Percentiles rank a stretch among this genome's conserved stretches.
Conservation (phyloP, 2,113 vertebrate genomes). For the Toxostoma redivivum region DNA sequence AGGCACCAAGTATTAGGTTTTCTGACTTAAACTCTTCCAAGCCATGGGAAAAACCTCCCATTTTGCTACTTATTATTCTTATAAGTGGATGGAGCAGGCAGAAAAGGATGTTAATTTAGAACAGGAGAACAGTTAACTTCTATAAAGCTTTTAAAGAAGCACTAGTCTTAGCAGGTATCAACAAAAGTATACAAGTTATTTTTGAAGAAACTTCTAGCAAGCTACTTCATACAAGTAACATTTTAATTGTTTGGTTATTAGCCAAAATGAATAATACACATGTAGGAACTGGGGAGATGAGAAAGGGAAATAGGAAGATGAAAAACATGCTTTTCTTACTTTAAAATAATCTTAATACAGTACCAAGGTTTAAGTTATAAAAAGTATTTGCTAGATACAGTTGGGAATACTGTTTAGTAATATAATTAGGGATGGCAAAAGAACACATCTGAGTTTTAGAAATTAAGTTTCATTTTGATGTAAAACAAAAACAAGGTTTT, state of each 20-base stretch:
- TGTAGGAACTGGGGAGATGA: background rate
- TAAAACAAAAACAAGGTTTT: background rate
- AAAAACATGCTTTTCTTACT: background rate
- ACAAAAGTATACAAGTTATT: background rate
- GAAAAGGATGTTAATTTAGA: background rate
- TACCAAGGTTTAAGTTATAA: background rate
- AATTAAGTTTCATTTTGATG: conserved; percentile 6
- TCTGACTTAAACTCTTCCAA: background rate
- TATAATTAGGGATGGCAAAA: background rate
- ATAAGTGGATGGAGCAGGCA: background rate
- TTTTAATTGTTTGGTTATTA: background rate
- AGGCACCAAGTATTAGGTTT: background rate
- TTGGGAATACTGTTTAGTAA: background rate
- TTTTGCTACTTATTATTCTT: background rate
- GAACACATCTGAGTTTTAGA: background rate
- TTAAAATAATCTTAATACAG: background rate
- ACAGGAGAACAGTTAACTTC: background rate
- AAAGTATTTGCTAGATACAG: background rate
- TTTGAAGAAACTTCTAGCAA: background rate
- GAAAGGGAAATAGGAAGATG: background rate
- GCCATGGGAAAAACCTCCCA: background rate
- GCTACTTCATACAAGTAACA: background rate
- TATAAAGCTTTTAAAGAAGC: background rate
- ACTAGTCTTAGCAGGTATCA: background rate
- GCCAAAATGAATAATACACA: background rate